Conservation (phyloP, 2,797 vertebrate genomes). For the Carcharodon carcharias region DNA sequence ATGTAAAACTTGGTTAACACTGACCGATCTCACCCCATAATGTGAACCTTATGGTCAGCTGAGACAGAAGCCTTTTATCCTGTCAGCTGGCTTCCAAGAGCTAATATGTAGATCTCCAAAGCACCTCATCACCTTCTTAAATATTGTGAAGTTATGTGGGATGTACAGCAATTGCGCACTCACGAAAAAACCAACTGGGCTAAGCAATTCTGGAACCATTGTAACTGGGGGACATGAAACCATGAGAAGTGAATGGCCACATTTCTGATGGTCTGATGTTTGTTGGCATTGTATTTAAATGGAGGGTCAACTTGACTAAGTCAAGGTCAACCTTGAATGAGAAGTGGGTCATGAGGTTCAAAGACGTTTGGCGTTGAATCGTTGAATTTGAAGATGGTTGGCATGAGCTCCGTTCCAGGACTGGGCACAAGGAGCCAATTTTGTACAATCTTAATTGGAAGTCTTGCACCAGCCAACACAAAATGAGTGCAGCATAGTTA, state of each 20-base stretch:
- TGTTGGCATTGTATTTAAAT: not conserved
- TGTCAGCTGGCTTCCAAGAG: not conserved
- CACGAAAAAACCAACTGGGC: not conserved
- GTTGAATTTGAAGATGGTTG: not conserved
- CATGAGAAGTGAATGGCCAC: not conserved
- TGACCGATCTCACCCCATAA: not conserved
- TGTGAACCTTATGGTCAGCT: not conserved
- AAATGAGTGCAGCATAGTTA: not conserved
- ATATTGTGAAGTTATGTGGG: not conserved
- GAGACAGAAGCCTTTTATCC: not conserved
- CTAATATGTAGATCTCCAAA: not conserved
- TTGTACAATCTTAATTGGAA: not conserved
- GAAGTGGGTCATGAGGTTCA: too few relatives aligned
- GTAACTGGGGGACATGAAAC: not conserved
- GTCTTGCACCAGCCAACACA: not conserved
- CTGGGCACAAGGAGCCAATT: not conserved
- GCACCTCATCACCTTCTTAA: not conserved
- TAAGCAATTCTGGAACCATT: not conserved
- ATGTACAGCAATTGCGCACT: not conserved
- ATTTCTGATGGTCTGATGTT: not conserved
- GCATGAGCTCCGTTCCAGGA: not conserved
- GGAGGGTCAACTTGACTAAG: not conserved
- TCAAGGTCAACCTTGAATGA: not conserved
- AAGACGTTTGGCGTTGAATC: not conserved
- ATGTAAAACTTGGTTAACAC: not conserved